A percentile compares a stretch with the other conserved stretches of the same genome.
Evolutionary conservation across 2,888 invertebrate species (phyloP).

Genomic region (Actias luna): DNA sequence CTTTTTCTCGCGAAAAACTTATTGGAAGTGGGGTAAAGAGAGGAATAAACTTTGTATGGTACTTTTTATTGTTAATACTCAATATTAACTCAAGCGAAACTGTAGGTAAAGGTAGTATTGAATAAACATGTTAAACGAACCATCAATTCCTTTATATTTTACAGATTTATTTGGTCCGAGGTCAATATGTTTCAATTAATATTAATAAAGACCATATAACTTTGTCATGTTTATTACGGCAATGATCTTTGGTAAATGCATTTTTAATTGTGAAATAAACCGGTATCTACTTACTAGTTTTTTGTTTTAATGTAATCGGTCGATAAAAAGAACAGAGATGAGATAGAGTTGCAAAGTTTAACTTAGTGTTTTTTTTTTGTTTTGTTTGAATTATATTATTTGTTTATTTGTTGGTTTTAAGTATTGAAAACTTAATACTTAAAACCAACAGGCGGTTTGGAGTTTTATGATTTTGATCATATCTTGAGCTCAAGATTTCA

Average conservation of each 20-base stretch:
- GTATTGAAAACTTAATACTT: too few species aligned
- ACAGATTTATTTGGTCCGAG: conserved; percentile 13
- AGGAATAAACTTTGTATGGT: neutral
- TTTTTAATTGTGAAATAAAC: neutral
- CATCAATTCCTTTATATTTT: conserved; percentile 13
- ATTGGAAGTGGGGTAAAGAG: too few species aligned
- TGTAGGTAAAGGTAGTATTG: conserved; percentile 24
- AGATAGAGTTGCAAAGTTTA: neutral
- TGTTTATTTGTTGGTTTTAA: too few species aligned
- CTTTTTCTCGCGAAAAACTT: too few species aligned
- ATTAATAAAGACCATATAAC: neutral
- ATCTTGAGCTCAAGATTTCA: too few species aligned
- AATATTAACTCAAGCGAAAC: neutral
- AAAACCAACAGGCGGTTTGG: too few species aligned
- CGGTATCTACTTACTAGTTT: neutral
- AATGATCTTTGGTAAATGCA: conserved; percentile 8
- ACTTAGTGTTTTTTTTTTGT: too few species aligned
- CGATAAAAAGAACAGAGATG: neutral
- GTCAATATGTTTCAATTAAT: conserved; percentile 14
- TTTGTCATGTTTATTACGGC: conserved; percentile 13
- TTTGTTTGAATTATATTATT: too few species aligned
- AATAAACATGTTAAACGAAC: conserved; percentile 14
- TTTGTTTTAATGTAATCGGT: neutral
- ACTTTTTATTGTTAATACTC: neutral
- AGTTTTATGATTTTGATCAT: too few species aligned